Conservation (phyloP, 2,797 vertebrate genomes). For the Muscicapa striata region DNA sequence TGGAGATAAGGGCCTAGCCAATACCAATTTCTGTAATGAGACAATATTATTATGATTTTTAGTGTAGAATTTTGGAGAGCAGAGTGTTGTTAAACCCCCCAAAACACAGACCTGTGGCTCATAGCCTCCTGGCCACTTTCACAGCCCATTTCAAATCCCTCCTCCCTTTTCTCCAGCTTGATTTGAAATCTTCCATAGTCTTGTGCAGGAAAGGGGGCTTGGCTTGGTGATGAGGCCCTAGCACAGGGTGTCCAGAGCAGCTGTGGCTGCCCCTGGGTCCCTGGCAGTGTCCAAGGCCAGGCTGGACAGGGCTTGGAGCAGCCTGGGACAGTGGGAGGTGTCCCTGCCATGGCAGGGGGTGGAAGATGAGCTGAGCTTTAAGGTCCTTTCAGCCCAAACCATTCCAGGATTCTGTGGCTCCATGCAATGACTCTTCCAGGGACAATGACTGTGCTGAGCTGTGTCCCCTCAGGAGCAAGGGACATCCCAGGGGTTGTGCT, state of each 20-base stretch:
- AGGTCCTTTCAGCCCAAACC: not conserved
- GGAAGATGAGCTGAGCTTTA: rapidly evolving
- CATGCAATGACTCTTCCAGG: not conserved
- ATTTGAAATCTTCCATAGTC: not conserved
- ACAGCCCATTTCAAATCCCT: not conserved
- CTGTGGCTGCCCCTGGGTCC: not conserved
- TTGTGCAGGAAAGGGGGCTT: not conserved
- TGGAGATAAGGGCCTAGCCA: not conserved
- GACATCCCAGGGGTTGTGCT: not conserved
- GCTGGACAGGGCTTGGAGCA: not conserved
- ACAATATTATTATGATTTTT: not conserved
- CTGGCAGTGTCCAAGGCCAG: not conserved
- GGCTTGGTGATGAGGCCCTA: not conserved
- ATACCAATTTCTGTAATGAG: not conserved
- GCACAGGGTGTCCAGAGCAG: not conserved
- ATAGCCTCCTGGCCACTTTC: rapidly evolving
- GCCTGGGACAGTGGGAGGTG: rapidly evolving
- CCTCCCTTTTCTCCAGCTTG: not conserved
- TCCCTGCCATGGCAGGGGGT: not conserved
- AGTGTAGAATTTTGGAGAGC: not conserved
- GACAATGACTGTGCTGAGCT: not conserved
- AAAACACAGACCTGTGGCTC: not conserved
- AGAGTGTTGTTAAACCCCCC: rapidly evolving
- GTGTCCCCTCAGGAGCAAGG: not conserved
- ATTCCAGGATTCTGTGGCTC: not conserved